Evolutionary conservation across 2,888 invertebrate genomes (phyloP), one percentile per base, ranked within the genome.

Genomic region (Suillia variegata): DNA sequence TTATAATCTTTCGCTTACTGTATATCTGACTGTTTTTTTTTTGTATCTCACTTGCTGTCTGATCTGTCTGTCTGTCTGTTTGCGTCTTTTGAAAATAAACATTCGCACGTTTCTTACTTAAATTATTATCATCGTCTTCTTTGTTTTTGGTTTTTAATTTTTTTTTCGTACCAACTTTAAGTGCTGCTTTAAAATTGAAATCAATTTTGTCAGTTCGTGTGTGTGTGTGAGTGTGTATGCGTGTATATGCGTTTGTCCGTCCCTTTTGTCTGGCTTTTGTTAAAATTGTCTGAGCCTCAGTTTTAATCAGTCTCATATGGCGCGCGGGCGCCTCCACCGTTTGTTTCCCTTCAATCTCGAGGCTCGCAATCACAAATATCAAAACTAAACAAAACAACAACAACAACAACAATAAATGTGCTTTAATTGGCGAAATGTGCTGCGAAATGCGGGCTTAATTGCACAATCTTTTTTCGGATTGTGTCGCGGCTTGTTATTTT

Each of bases 61-160:
- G 26, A 26, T 38, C 38, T 13, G 3, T 38, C 38, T 38, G 38
- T 5, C 45, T 45, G 45, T 45, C 34, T 54, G 38, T 45, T 20
- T 33, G 12, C 17, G 45, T 45, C 18, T 17, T 64, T 50, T 56
- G 62, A 62, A 61, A 71, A 65, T 67, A 73, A 71, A 74, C 65
- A 73, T 69, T 74, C 73, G 70, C 74, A 73, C 72, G 73, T 66
- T 70, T 71, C 68, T 64, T 54, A 63, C 59, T 70, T 68, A 72
- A 69, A 10, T 38, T 38, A 4, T 66, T 69, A 65, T 63, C 66
- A 70, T 70, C 58, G 61, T 34, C n/a, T n/a, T n/a, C n/a, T n/a
- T n/a, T n/a, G n/a, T n/a, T n/a, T n/a, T n/a, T n/a, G n/a, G n/a
- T n/a, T n/a, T n/a, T n/a, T n/a, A n/a, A n/a, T n/a, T n/a, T n/a